Conservation (phyloP, 2,797 vertebrate species). For the Melanogrammus aeglefinus region DNA sequence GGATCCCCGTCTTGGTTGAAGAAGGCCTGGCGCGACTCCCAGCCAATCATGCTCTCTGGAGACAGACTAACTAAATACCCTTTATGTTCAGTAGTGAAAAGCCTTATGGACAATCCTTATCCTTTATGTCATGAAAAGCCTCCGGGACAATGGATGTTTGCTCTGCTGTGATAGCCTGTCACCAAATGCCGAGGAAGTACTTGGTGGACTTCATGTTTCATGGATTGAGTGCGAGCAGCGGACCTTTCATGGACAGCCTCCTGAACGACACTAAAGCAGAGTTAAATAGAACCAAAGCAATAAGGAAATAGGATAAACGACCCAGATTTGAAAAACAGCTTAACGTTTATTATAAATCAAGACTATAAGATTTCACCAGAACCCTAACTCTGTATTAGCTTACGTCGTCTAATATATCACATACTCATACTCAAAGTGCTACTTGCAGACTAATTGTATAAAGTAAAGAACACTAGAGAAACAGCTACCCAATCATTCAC, state of each 20-base stretch:
- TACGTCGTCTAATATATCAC: background rate
- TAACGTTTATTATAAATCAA: background rate
- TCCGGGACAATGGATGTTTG: constrained; percentile 24
- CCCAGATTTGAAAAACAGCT: background rate
- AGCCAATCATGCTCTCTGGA: constrained; percentile 38
- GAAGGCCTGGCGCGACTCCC: constrained; percentile 29
- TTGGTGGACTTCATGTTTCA: background rate
- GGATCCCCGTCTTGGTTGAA: constrained; percentile 33
- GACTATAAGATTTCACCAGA: too few species aligned
- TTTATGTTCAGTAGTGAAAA: constrained; percentile 40
- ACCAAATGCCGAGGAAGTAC: background rate
- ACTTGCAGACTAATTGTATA: background rate
- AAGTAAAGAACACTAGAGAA: constrained; percentile 23
- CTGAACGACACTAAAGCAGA: background rate
- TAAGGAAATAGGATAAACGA: background rate
- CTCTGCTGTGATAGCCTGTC: constrained; percentile 1
- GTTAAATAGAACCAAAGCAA: background rate
- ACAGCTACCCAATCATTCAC: constrained; percentile 16
- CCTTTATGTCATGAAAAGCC: constrained; percentile 34
- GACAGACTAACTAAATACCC: constrained; percentile 28
- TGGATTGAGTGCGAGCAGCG: background rate
- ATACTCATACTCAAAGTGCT: background rate
- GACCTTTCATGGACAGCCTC: background rate
- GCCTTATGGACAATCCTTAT: constrained; percentile 27
- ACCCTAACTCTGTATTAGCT: background rate